Evolutionary conservation across 1,140 invertebrate species (phyloP).

Genomic region (Goniozus legneri): DNA sequence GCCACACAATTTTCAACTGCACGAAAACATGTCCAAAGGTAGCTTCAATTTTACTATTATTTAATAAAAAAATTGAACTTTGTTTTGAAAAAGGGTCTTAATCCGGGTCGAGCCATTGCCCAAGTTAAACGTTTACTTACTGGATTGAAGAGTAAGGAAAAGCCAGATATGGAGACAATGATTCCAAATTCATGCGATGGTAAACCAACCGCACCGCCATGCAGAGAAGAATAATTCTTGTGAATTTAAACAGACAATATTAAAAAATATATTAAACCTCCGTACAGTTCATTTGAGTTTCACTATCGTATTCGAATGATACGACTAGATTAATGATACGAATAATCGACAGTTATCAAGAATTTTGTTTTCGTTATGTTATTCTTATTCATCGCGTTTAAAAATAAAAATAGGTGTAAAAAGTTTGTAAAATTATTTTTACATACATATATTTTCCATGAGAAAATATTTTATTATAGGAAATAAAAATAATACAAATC

Average conservation of each 20-base stretch:
- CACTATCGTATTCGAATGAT: no score
- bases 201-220: constrained; percentile 8
- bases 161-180: constrained; percentile 68
- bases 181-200: constrained; percentile 38
- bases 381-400: no score
- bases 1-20: constrained; percentile 82
- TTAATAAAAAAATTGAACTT: constrained; percentile 6
- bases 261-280: background rate
- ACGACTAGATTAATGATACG: no score
- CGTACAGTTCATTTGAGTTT: background rate
- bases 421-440: no score
- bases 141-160: constrained; percentile 75
- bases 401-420: no score
- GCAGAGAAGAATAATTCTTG: constrained; percentile 18
- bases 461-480: no score
- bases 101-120: constrained; percentile 92
- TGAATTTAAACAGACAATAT: no score
- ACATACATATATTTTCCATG: no score
- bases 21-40: constrained; percentile 76
- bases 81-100: constrained; percentile 69
- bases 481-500: no score
- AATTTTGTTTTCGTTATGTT: no score
- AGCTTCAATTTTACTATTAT: constrained; percentile 11
- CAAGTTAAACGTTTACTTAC: constrained; percentile 91
- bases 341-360: no score